Evolutionary conservation across 2,113 vertebrate genomes (phyloP).

Genomic region (Salvelinus alpinus): DNA sequence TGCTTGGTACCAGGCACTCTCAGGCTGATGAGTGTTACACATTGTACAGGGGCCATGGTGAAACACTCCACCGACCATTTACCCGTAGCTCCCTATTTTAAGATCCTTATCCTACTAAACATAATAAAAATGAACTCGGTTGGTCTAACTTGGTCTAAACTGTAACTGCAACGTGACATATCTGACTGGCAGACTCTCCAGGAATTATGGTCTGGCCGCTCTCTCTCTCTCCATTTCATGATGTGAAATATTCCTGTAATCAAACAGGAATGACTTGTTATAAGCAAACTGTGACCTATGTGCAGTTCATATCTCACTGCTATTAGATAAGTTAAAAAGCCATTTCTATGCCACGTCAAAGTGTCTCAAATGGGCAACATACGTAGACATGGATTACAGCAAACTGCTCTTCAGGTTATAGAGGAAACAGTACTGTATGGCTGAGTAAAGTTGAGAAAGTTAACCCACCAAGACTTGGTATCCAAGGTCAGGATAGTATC

Average conservation of each 20-base stretch:
- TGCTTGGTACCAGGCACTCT: slow-evolving; percentile 72
- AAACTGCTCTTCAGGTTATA: neutral
- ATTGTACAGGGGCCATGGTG: slow-evolving; percentile 48
- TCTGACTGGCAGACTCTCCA: slow-evolving; percentile 31
- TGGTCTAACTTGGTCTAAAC: slow-evolving; percentile 30
- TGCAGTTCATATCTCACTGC: too few relatives aligned
- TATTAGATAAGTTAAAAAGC: too few relatives aligned
- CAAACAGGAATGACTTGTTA: slow-evolving; percentile 6
- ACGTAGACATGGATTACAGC: too few relatives aligned
- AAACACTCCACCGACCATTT: slow-evolving; percentile 54
- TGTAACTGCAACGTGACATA: slow-evolving; percentile 41
- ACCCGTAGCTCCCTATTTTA: slow-evolving; percentile 41
- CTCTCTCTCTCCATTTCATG: slow-evolving; percentile 14
- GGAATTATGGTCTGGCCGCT: slow-evolving; percentile 35
- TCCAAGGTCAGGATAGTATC: neutral
- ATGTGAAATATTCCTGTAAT: slow-evolving; percentile 18
- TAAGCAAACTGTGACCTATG: neutral
- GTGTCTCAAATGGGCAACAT: too few relatives aligned
- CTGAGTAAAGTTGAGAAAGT: neutral
- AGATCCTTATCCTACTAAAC: slow-evolving; percentile 25
- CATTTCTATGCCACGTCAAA: too few relatives aligned
- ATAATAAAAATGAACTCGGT: slow-evolving; percentile 18
- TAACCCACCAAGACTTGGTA: neutral
- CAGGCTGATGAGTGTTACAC: slow-evolving; percentile 61
- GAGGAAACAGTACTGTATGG: neutral